Conservation (phyloP, 2,797 vertebrate genomes). For the Anguilla pacifica region DNA sequence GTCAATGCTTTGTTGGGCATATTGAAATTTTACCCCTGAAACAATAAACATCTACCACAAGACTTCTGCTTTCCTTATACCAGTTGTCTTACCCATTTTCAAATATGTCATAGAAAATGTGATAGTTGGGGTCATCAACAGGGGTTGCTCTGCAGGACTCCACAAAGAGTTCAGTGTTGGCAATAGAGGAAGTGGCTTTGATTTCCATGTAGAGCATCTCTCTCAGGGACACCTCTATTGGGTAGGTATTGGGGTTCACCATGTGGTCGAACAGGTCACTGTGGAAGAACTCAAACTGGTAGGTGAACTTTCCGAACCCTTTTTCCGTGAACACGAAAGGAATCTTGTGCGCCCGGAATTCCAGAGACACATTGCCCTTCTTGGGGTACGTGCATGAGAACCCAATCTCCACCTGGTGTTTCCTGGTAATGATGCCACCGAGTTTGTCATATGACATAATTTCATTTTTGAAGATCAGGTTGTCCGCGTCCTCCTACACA, state of each 20-base stretch:
- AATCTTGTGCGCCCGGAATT: constrained; percentile 55
- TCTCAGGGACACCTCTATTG: constrained; percentile 54
- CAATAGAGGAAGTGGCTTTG: constrained; percentile 53
- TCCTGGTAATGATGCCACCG: constrained; percentile 57
- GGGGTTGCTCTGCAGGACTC: constrained; percentile 68
- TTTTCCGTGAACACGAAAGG: constrained; percentile 56
- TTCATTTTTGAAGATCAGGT: constrained; percentile 67
- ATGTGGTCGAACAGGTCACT: constrained; percentile 28
- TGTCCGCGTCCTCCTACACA: constrained; percentile 59
- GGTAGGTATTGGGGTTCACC: constrained; percentile 53
- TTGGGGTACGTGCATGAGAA: constrained; percentile 69
- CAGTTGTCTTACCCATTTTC: constrained; percentile 58
- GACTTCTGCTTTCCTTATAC: neutral
- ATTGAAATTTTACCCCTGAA: no score
- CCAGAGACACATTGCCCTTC: constrained; percentile 50
- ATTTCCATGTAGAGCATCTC: constrained; percentile 66
- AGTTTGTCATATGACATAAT: constrained; percentile 45
- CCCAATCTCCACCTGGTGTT: constrained; percentile 54
- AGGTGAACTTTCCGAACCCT: constrained; percentile 66
- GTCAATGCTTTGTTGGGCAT: neutral
- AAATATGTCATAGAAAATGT: constrained; percentile 63
- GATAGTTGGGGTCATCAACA: constrained; percentile 62
- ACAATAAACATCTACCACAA: no score
- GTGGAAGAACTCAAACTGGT: constrained; percentile 65
- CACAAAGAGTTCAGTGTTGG: constrained; percentile 67